These are phyloP conservation scores for Molossus molossus DNA, from an alignment of 2,797 vertebrate species.

Conservation along the genomic window DNA sequence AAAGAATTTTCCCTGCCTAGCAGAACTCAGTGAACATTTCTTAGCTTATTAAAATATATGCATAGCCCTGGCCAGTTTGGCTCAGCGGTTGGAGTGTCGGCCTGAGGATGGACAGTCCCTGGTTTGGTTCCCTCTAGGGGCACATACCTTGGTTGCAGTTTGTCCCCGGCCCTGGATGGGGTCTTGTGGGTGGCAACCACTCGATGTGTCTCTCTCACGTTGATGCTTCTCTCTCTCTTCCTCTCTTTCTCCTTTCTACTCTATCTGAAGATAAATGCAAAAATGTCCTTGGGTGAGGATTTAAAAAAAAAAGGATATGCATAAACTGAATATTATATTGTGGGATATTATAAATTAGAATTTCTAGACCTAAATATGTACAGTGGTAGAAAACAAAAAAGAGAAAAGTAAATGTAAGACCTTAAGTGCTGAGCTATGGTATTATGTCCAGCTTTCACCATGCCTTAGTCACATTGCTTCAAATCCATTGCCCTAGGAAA, in stretches of 20 bases:
- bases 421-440: neutral
- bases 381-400: neutral
- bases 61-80: too few relatives aligned
- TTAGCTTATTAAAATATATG: neutral
- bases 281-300: too few relatives aligned
- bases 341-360: conserved; percentile 34
- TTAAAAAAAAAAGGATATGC: neutral
- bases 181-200: too few relatives aligned
- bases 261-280: too few relatives aligned
- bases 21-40: neutral
- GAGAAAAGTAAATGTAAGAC: neutral
- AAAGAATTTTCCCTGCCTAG: neutral
- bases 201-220: too few relatives aligned
- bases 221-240: too few relatives aligned
- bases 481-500: neutral
- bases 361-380: neutral
- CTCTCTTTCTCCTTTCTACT: too few relatives aligned
- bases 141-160: too few relatives aligned
- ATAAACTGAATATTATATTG: neutral
- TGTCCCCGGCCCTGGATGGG: too few relatives aligned
- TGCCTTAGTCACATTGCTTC: neutral
- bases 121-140: too few relatives aligned
- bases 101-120: too few relatives aligned
- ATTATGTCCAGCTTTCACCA: neutral
- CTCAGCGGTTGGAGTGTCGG: too few relatives aligned